Conservation (phyloP, 64 coral and sea anemone species). For the Montipora efflorescens region DNA sequence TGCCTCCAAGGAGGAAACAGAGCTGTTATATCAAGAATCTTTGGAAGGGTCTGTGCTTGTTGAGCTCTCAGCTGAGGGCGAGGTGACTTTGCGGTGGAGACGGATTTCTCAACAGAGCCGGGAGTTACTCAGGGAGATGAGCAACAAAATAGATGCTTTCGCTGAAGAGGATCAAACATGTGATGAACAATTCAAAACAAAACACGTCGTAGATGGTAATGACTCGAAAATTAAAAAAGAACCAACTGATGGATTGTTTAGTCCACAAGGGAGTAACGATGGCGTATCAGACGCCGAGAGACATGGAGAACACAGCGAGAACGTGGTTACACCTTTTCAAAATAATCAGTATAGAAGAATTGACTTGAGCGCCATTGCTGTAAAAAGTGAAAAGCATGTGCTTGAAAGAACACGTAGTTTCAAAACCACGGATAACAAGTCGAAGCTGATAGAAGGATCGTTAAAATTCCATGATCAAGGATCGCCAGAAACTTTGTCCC, state of each 20-base stretch:
- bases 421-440: neutral
- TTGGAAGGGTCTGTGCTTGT: conserved; percentile 16
- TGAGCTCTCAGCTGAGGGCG: neutral
- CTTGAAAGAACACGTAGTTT: neutral
- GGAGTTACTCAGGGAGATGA: neutral
- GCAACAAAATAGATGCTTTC: neutral
- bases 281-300: neutral
- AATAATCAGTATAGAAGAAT: neutral
- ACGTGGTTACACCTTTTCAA: neutral
- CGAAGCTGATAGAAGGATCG: neutral
- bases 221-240: neutral
- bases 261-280: neutral
- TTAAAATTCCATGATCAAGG: neutral
- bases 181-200: neutral
- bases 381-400: neutral
- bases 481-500: neutral
- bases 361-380: neutral
- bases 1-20: neutral
- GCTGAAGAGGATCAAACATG: neutral
- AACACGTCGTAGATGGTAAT: neutral
- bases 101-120: neutral
- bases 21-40: conserved; percentile 24
- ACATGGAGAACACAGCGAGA: neutral
- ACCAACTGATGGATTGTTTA: neutral
- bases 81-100: conserved; percentile 2